Base-by-base conservation (phyloP, 2,797 vertebrate genomes). In the Takifugu rubripes region DNA sequence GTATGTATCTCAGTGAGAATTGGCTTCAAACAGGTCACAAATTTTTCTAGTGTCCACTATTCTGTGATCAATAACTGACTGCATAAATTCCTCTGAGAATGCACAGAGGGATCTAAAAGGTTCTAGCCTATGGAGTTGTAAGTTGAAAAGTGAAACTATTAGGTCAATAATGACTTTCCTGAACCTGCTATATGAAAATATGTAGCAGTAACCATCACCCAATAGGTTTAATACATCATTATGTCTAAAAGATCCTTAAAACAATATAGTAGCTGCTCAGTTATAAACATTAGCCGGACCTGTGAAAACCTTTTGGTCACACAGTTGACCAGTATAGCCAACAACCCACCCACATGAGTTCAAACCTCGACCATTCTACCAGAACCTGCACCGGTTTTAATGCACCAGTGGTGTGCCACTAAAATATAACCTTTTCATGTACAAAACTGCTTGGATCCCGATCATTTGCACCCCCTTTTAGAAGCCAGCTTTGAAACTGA, bases 1-100 rank as follows among this genome's bases (percentile, higher is more conserved):
- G 44, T 65, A 29, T 4, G 17, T 52, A 64, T 14, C 6, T 48
- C 3, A 53, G 25, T 11, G 40, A 64, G 4, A 29, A 54, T 55
- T 80, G 56, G 59, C 43, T 57, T 79, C 72, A 74, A 78, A 73
- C 73, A 72, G 12, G 56, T 64, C 42, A 56, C 45, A 40, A 65
- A 54, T 61, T 56, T 52, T 59, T 66, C 72, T 25, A 42, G 52
- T 61, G n/a, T 52, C 31, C 51, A 14, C 36, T 14, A 14, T 40
- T 14, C 36, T 14, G 36, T 40, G 12, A 40, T 1, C 14, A 12
- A 33, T 33, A 10, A 33, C 8, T 33, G 3, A 33, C 1, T 33
- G 31, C 12, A 40, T 14, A 40, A 40, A 33, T 33, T 9, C 8
- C 31, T 2, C 36, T 14, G 36, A 40, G 36, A 40, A 40, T 0